phyloP scores from a whole-genome alignment of 2,113 vertebrate genomes.

The Sylvia atricapilla region DNA sequence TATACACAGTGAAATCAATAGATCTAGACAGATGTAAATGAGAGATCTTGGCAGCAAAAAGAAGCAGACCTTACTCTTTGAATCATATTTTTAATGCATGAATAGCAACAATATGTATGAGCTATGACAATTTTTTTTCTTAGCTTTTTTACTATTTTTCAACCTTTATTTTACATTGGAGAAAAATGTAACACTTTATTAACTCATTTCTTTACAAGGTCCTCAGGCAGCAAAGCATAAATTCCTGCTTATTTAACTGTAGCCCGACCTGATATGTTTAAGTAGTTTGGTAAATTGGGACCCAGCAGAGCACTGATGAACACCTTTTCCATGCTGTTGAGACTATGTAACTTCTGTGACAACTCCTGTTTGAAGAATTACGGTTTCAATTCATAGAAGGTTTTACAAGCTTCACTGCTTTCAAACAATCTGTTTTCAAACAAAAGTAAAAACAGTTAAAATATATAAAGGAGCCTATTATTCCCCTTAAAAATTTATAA shows the following conservation, averaged over 20 bases:
- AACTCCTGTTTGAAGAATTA: neutral
- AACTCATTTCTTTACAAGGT: neutral
- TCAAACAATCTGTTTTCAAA: neutral
- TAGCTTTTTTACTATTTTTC: neutral
- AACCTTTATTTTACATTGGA: neutral
- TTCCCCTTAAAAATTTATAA: neutral
- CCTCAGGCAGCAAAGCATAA: neutral
- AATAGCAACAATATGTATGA: neutral
- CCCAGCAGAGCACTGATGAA: neutral
- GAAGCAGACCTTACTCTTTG: neutral
- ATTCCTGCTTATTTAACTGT: neutral
- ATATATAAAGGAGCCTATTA: neutral
- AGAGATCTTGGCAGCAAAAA: neutral
- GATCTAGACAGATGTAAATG: neutral
- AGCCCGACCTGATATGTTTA: neutral
- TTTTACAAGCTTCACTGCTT: neutral
- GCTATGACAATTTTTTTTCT: neutral
- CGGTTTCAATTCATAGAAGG: neutral
- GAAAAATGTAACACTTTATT: neutral
- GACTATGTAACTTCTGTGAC: neutral
- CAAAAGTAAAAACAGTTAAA: neutral
- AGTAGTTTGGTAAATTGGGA: neutral
- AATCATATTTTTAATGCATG: neutral
- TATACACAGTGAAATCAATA: neutral
- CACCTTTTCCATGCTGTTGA: neutral